These are phyloP conservation scores for Venustaconcha ellipsiformis DNA, from an alignment of 1,140 invertebrate species.

Conservation along the genomic window DNA sequence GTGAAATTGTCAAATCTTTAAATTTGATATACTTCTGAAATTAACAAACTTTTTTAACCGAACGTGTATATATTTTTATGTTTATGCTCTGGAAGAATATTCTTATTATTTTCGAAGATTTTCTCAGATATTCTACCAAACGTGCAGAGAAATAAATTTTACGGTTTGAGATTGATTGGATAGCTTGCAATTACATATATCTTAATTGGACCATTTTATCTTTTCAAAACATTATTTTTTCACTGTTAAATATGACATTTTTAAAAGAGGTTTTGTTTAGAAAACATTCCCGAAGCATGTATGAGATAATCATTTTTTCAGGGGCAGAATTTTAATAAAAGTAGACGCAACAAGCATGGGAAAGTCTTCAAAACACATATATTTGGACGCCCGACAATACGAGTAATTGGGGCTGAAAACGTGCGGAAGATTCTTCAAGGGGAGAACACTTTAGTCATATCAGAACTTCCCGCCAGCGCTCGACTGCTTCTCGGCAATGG, in stretches of 20 bases:
- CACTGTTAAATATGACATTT: no score
- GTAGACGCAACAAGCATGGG: slow-evolving; percentile 44
- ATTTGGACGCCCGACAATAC: slow-evolving; percentile 55
- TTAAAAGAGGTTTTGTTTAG: not conserved
- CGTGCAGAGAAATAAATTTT: not conserved
- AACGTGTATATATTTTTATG: no score
- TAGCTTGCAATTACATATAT: not conserved
- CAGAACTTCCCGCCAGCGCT: slow-evolving; percentile 54
- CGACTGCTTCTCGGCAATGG: slow-evolving; percentile 49
- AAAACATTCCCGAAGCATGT: not conserved
- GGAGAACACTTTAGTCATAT: slow-evolving; percentile 54
- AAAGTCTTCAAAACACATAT: slow-evolving; percentile 61
- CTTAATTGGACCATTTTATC: not conserved
- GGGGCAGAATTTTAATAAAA: slow-evolving; percentile 49
- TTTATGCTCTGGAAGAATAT: no score
- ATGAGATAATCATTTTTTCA: slow-evolving; percentile 27
- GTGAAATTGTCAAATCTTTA: no score
- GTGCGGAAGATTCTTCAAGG: slow-evolving; percentile 50
- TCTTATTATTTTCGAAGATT: no score
- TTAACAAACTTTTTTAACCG: no score
- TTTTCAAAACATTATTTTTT: not conserved
- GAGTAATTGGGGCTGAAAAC: slow-evolving; percentile 51
- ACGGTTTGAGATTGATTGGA: not conserved
- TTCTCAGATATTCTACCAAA: no score
- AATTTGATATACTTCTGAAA: no score